Base-by-base conservation (phyloP, 2,113 vertebrate genomes). In the Quiscalus mexicanus region DNA sequence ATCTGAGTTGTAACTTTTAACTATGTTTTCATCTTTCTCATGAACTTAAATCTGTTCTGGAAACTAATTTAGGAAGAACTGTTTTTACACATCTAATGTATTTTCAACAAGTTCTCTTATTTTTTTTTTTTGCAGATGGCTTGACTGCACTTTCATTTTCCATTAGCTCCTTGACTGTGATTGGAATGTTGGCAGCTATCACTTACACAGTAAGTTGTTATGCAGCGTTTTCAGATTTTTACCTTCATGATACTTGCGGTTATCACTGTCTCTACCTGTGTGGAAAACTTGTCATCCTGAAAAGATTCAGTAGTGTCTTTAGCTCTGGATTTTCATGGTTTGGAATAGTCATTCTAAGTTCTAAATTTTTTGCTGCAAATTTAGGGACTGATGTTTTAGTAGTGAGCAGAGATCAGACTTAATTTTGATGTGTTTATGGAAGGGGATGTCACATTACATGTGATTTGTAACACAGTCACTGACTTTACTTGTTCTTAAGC, bases 171-270 rank as follows among this genome's bases (percentile, higher is more conserved):
- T 97, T 99, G 98, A 99, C 99, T 94, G 98, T 99, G 98, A 98
- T 99, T 96, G 99, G 99, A 96, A 99, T 99, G 99, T 95, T 99
- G 98, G 99, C 99, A 96, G 98, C 99, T 90, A 99, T 99, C 98
- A 99, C 99, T 84, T 99, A 99, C 96, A 99, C 99, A 71, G 99
- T 99, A 98, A 99, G 99, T 99, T 69, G 39, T 69, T 56, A n/a
- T 4, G 6, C 4, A 49, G 50, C 5, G 18, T 12, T 60, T 63
- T 84, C 11, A 70, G 22, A 17, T 82, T n/a, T 68, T 45, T 49
- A 22, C 6, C 2, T 79, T 89, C 4, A 5, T 52, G 15, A 10
- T 45, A 41, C 6, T 76, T 88, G 28, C 0, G 0, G 15, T 55
- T 83, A 21, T 60, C 15, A 25, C 0, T 0, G 12, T 3, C 45